Evolutionary conservation across 2,113 vertebrate genomes (phyloP), one percentile per base, ranked within the genome.

Genomic region (Edolisoma coerulescens): DNA sequence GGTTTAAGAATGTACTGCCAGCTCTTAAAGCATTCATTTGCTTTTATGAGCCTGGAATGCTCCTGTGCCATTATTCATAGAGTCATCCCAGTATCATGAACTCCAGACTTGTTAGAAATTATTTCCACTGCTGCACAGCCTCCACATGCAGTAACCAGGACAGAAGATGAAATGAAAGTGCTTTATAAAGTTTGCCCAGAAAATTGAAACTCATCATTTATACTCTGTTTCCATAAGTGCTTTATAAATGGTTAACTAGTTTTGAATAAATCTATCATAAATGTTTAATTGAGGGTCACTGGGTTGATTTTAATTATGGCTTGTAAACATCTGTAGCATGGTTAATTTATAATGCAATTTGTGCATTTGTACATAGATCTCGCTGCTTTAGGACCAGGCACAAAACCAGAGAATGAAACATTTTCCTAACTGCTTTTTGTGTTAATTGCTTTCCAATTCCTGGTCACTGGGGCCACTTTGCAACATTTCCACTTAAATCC

Each of bases 251-350:
- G 70, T 79, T 93, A 93, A 85, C 24, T 54, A 28, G 47, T 17
- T 93, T 61, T 50, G 67, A 86, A 86, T 77, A 91, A 83, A 86
- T 84, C 59, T 83, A 50, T 83, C 75, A 80, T 87, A 60, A 83
- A 65, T 65, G 41, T 89, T 91, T 94, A 91, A 85, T 47, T 68
- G 68, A 70, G n/a, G 67, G 93, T 83, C 85, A 90, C 54, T 53
- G 73, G 42, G 50, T 89, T 70, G 79, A 81, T 91, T 93, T 94
- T 96, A 94, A 95, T 94, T 90, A 96, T 41, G 33, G 45, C 13
- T 86, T 87, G 88, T 74, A 90, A 93, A 70, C 87, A 77, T 77
- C 71, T 70, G 71, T 67, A 59, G 54, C 79, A 23, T 84, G 75
- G 50, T 68, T 92, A 90, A 96, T 93, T 90, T 80, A 45, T 92